A percentile compares a stretch with the other conserved stretches of the same genome.
These are phyloP conservation scores for Lamellibrachia columna DNA, from an alignment of 2,888 invertebrate genomes.

Conservation along the genomic window DNA sequence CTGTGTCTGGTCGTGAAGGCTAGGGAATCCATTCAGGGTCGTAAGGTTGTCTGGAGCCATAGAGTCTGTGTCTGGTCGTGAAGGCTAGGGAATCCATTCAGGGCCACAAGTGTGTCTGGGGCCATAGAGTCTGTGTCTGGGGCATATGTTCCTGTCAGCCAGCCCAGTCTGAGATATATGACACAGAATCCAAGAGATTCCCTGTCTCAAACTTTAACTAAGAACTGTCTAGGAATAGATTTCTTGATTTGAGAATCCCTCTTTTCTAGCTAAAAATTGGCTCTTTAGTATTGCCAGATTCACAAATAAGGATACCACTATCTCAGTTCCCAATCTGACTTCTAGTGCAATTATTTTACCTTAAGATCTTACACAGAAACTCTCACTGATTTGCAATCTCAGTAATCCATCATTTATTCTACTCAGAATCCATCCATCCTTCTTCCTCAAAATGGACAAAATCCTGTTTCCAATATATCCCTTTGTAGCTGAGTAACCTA, in stretches of 20 bases:
- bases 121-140: background rate
- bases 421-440: background rate
- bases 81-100: background rate
- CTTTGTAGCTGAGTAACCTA: background rate
- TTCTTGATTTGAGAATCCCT: background rate
- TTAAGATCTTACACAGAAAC: background rate
- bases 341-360: background rate
- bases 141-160: background rate
- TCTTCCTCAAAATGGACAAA: background rate
- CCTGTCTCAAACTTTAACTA: background rate
- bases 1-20: no score
- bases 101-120: slow-evolving; percentile 1
- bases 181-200: background rate
- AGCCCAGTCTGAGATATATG: background rate
- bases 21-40: no score
- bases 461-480: background rate
- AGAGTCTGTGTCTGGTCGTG: background rate
- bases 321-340: background rate
- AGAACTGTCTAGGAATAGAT: background rate
- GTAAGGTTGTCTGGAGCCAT: no score
- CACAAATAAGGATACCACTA: background rate
- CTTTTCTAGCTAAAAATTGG: no score
- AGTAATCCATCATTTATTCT: background rate
- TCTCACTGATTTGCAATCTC: background rate
- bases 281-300: background rate